A percentile compares a stretch with the other conserved stretches of the same genome.
Conservation (phyloP, 2,888 invertebrate genomes). For the Myathropa florea region DNA sequence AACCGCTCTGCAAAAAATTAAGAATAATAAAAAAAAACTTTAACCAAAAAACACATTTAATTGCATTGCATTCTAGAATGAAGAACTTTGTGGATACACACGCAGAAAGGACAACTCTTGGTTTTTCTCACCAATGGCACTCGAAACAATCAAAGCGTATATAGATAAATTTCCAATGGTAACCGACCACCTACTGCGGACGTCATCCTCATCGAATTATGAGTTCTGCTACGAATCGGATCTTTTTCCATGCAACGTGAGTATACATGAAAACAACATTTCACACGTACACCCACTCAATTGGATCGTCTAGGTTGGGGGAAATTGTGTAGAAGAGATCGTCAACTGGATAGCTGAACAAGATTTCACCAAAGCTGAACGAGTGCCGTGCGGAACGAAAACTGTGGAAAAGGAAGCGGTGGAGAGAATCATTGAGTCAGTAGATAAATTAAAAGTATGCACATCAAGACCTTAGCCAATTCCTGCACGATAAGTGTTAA, state of each 20-base stretch:
- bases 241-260: slow-evolving; percentile 84
- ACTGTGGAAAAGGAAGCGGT: slow-evolving; percentile 86
- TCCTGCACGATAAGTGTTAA: no score
- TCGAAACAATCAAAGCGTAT: slow-evolving; percentile 87
- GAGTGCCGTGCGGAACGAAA: slow-evolving; percentile 86
- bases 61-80: slow-evolving; percentile 81
- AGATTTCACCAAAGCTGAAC: slow-evolving; percentile 84
- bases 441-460: slow-evolving; percentile 80
- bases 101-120: slow-evolving; percentile 87
- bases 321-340: slow-evolving; percentile 81
- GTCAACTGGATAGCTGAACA: slow-evolving; percentile 88
- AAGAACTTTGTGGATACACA: slow-evolving; percentile 91
- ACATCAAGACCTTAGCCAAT: no score
- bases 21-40: not conserved
- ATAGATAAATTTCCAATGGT: slow-evolving; percentile 87
- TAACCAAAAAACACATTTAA: not conserved
- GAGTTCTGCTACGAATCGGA: slow-evolving; percentile 86
- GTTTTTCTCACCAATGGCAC: slow-evolving; percentile 90
- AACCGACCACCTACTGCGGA: slow-evolving; percentile 82
- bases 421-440: slow-evolving; percentile 77
- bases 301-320: slow-evolving; percentile 66
- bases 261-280: slow-evolving; percentile 64
- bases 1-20: no score
- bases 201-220: slow-evolving; percentile 80
- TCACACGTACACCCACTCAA: not conserved